A percentile compares a stretch with the other conserved stretches of the same genome.
Evolutionary conservation across 1,140 invertebrate species (phyloP).

Genomic region (Meloidogyne hapla): DNA sequence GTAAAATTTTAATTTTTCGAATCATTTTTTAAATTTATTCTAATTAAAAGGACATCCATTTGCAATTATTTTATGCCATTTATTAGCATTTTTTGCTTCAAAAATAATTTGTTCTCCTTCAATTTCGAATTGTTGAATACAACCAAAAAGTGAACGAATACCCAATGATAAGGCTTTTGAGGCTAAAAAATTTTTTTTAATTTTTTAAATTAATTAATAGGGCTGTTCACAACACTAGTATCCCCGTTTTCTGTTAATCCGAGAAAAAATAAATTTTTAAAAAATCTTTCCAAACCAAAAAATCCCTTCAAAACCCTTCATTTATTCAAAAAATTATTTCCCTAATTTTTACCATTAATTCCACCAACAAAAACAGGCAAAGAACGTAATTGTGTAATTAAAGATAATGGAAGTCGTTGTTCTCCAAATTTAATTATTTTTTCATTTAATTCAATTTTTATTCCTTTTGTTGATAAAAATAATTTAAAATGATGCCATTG

Average conservation of each 20-base stretch:
- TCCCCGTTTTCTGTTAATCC: no score
- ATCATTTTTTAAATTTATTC: background rate
- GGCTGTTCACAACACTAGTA: no score
- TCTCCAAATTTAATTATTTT: conserved; percentile 12
- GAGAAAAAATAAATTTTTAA: no score
- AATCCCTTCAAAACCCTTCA: no score
- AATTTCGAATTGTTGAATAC: conserved; percentile 36
- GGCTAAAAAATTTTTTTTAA: conserved; percentile 40
- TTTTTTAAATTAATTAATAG: no score
- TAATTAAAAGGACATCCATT: conserved; percentile 44
- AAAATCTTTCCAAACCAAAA: no score
- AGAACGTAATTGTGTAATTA: conserved; percentile 38
- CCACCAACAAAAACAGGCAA: conserved; percentile 46
- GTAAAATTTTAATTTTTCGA: background rate
- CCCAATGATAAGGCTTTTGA: conserved; percentile 24
- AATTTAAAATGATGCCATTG: conserved; percentile 44
- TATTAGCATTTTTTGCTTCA: conserved; percentile 26
- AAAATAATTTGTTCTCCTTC: conserved; percentile 27
- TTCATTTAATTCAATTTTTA: conserved; percentile 33
- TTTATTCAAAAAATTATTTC: no score
- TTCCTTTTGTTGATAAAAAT: background rate
- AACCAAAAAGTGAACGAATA: conserved; percentile 37
- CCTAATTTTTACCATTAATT: conserved; percentile 31
- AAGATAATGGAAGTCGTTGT: conserved; percentile 3
- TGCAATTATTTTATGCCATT: conserved; percentile 43